phyloP scores from a whole-genome alignment of 2,113 vertebrate genomes.

The Albula goreensis region DNA sequence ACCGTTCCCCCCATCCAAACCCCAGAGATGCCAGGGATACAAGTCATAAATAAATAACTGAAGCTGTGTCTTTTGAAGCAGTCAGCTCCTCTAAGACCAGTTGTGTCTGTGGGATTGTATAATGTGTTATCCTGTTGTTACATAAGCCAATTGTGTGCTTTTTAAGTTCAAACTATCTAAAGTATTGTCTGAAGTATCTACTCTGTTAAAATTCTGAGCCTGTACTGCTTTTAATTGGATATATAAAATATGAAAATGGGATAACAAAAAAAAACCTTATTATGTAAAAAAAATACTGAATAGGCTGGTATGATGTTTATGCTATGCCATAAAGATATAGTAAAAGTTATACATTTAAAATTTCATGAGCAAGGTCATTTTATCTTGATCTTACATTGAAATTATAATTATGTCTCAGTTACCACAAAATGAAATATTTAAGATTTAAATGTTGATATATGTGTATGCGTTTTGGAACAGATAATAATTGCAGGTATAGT shows the following conservation, averaged over 20 bases:
- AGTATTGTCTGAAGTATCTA: not conserved
- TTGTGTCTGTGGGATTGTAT: not conserved
- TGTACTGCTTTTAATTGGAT: not conserved
- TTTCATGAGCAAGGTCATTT: too few species aligned
- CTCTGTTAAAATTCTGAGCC: not conserved
- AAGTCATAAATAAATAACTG: conserved; percentile 5
- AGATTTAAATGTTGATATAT: too few species aligned
- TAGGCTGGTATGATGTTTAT: not conserved
- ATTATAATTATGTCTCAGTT: too few species aligned
- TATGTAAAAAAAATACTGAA: too few species aligned
- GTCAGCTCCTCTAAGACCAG: not conserved
- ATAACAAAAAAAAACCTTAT: too few species aligned
- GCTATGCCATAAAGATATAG: too few species aligned
- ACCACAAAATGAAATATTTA: too few species aligned
- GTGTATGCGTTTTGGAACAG: too few species aligned
- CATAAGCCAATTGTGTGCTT: not conserved
- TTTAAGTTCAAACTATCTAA: not conserved
- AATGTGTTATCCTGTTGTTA: not conserved
- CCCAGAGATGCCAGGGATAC: conserved; percentile 18
- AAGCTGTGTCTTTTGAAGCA: not conserved
- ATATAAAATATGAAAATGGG: not conserved
- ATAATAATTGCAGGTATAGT: too few species aligned
- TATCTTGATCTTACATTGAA: too few species aligned
- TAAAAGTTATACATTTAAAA: too few species aligned
- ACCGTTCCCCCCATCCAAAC: conserved; percentile 24